Evolutionary conservation across 1,140 invertebrate genomes (phyloP).

Genomic region (Trypoxylus dichotomus): DNA sequence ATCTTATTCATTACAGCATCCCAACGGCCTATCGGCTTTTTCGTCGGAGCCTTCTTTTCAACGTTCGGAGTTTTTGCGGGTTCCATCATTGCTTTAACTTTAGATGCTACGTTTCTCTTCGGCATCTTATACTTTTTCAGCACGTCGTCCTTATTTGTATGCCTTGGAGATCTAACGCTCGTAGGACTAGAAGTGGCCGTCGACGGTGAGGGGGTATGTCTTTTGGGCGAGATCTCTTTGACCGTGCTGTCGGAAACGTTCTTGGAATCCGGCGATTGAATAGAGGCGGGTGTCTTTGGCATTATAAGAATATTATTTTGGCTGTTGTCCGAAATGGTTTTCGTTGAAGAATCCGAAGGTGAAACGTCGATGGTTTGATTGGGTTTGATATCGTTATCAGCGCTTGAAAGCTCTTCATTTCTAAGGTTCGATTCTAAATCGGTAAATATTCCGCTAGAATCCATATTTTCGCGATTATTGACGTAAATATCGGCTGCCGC

Average conservation of each 20-base stretch:
- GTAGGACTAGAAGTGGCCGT: conserved; percentile 41
- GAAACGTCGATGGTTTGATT: conserved; percentile 47
- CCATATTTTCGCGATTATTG: conserved; percentile 71
- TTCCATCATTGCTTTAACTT: conserved; percentile 69
- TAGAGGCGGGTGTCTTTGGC: conserved; percentile 28
- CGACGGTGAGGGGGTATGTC: conserved; percentile 46
- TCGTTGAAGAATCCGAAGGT: conserved; percentile 49
- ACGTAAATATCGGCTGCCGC: conserved; percentile 54
- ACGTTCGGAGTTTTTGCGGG: conserved; percentile 50
- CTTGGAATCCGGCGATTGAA: conserved; percentile 31
- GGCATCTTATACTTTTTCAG: conserved; percentile 73
- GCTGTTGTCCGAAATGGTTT: conserved; percentile 50
- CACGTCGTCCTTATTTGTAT: conserved; percentile 57
- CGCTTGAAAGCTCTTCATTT: conserved; percentile 42
- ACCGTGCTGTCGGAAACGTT: conserved; percentile 28
- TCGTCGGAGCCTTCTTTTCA: conserved; percentile 45
- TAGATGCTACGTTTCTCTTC: conserved; percentile 71
- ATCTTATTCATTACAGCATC: conserved; percentile 83
- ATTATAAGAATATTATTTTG: conserved; percentile 50
- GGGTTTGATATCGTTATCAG: conserved; percentile 41
- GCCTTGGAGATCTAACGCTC: conserved; percentile 43
- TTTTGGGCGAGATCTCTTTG: conserved; percentile 60
- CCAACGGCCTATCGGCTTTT: conserved; percentile 62
- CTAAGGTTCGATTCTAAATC: conserved; percentile 68
- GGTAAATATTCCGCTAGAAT: conserved; percentile 83